Base-by-base conservation (phyloP, 2,888 invertebrate species). In the Dolomedes plantarius region DNA sequence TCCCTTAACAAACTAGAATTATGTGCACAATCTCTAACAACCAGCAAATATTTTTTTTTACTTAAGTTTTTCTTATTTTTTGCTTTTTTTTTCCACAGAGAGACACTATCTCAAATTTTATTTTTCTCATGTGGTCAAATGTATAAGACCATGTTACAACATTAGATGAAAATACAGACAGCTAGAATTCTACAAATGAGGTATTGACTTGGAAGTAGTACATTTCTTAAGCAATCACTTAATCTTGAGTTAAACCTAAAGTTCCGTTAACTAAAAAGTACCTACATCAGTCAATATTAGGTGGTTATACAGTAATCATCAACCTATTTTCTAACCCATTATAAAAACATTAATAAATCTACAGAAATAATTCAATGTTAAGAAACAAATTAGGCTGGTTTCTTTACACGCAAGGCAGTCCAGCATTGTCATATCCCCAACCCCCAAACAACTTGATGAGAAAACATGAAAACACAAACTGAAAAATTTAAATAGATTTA, bases 21-120 rank as follows among this genome's bases (percentile, higher is more conserved):
- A 86, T 86, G 78, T 86, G 85, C 78, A 86, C 85, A 79, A 79
- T 86, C 85, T 86, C 74, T 86, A 86, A 86, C 85, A 86, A 79
- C 85, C 85, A 86, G 78, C 85, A 79, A 78, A 50, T 78, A 77
- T 77, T 68, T 85, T 73, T 72, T 31, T 62, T 56, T 41, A 36
- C 67, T 68, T 32, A 56, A 50, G 19, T 46, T 32, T 69, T 41
- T 32, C 62, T 39, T 69, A 69, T 75, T 64, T 69, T 13, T 9
- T 36, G 11, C 2, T 36, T 36, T 32, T 71, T 28, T 3, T 46
- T 36, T 41, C 41, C 65, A 74, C 36, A 73, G 29, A 80, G 27
- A 80, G 39, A 78, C 56, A 64, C 73, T 68, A 78, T 65, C 31
- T 74, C 46, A 80, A 65, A 72, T 50, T 69, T 68, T 72, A 78